These are phyloP conservation scores for Pangasius mekongensis DNA, from an alignment of 2,797 vertebrate genomes.

Conservation along the genomic window DNA sequence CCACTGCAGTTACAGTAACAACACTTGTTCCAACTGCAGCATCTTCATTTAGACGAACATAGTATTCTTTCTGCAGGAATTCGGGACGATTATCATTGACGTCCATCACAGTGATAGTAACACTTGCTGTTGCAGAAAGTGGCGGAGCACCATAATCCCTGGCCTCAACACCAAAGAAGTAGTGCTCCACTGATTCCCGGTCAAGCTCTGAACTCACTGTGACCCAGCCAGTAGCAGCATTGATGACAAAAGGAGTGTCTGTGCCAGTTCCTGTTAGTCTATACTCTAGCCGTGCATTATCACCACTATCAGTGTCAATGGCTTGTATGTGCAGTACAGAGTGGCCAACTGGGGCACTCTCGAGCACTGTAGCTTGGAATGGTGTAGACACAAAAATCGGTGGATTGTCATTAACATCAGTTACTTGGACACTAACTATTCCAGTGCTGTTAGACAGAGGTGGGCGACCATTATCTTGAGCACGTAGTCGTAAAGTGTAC, in stretches of 20 bases:
- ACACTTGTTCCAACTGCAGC: conserved; percentile 92
- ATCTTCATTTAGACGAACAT: conserved; percentile 92
- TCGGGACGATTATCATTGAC: conserved; percentile 97
- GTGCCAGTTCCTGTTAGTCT: conserved; percentile 84
- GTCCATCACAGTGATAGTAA: conserved; percentile 95
- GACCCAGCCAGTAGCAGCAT: conserved; percentile 95
- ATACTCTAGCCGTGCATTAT: conserved; percentile 93
- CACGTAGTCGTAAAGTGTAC: conserved; percentile 89
- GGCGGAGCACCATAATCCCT: conserved; percentile 89
- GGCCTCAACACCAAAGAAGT: conserved; percentile 94
- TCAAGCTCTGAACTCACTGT: conserved; percentile 91
- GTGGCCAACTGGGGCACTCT: conserved; percentile 91
- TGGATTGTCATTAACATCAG: conserved; percentile 94
- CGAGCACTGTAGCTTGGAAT: conserved; percentile 93
- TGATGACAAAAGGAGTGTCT: conserved; percentile 92
- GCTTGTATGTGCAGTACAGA: conserved; percentile 98
- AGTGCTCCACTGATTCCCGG: conserved; percentile 92
- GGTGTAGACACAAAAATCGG: conserved; percentile 98
- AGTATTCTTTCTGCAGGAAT: conserved; percentile 93
- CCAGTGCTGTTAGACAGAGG: conserved; percentile 97
- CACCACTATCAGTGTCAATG: conserved; percentile 92
- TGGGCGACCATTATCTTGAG: conserved; percentile 93
- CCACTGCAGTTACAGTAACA: conserved; percentile 88
- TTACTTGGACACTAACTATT: conserved; percentile 92
- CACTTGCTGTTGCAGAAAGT: conserved; percentile 91